Base-by-base conservation (phyloP, 2,797 vertebrate species). In the Chaenodraco wilsoni region DNA sequence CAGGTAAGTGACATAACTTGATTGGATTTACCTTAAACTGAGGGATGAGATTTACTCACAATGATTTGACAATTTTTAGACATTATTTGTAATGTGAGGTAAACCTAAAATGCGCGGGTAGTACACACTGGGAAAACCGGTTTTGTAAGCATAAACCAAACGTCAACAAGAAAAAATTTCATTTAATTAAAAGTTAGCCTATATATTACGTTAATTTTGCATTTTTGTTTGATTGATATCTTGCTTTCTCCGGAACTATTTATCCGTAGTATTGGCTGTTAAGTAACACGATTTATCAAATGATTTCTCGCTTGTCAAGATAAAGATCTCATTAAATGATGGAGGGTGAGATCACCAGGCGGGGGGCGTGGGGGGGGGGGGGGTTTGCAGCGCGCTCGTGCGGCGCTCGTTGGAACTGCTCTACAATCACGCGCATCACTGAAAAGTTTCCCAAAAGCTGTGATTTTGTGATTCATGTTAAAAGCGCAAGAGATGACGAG, bases 371-470 rank as follows among this genome's bases (percentile, higher is more conserved):
- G 67, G 65, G 11, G 10, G 17, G 13, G 48, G 19, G 19, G 19
- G 19, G 7, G 67, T 63, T 16, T 21, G 68, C 62, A 84, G 91
- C 88, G 89, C 92, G 60, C 82, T 86, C 91, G 5, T 60, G 92
- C 84, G 92, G 87, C 74, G 23, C 21, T 9, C 27, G 0, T 7
- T 9, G 79, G 87, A 88, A 88, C 83, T 60, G 65, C 41, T 48
- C 57, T 41, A 69, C 76, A 33, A 58, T 27, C 54, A 37, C 17
- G 50, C 76, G 75, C 79, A 48, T 78, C 84, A 50, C 19, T 27
- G 1, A 3, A n/a, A 37, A n/a, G 9, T 51, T 69, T 69, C 12
- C 64, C 66, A 27, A 44, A 60, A 58, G n/a, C 59, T 72, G 23
- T 78, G 79, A 86, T 77, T 79, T 61, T 72, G 23, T 78, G 81